These are phyloP conservation scores for Heliconius ismenius DNA, from an alignment of 2,888 invertebrate species.

Conservation along the genomic window DNA sequence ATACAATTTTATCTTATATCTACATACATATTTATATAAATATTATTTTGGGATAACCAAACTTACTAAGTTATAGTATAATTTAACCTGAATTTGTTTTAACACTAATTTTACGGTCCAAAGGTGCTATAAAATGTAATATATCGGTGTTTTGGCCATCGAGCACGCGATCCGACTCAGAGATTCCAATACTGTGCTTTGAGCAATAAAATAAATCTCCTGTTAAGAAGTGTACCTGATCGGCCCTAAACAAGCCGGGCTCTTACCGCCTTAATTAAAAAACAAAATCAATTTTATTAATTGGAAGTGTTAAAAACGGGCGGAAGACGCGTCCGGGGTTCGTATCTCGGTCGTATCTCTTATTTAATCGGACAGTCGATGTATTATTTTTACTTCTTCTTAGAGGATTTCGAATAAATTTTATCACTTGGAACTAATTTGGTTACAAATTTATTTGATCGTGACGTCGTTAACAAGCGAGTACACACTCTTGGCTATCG, in stretches of 20 bases:
- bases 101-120: constrained; percentile 63
- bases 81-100: constrained; percentile 58
- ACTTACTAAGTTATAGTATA: constrained; percentile 28
- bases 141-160: constrained; percentile 59
- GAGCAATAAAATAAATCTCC: constrained; percentile 79
- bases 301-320: constrained; percentile 82
- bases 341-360: constrained; percentile 79
- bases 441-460: constrained; percentile 82
- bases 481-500: constrained; percentile 78
- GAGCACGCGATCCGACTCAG: constrained; percentile 56
- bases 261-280: constrained; percentile 80
- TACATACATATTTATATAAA: background rate
- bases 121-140: constrained; percentile 64
- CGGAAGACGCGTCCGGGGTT: constrained; percentile 73
- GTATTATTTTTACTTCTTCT: constrained; percentile 81
- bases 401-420: constrained; percentile 81
- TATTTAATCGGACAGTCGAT: constrained; percentile 81
- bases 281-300: constrained; percentile 83
- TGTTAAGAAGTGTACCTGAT: constrained; percentile 76
- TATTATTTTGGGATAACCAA: constrained; percentile 8
- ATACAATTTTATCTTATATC: background rate
- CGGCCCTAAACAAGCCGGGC: constrained; percentile 70
- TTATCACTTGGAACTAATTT: constrained; percentile 81
- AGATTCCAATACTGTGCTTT: constrained; percentile 71
- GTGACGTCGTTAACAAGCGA: constrained; percentile 79